These are phyloP conservation scores for Campylorhamphus procurvoides DNA, from an alignment of 2,113 vertebrate species.

Conservation along the genomic window DNA sequence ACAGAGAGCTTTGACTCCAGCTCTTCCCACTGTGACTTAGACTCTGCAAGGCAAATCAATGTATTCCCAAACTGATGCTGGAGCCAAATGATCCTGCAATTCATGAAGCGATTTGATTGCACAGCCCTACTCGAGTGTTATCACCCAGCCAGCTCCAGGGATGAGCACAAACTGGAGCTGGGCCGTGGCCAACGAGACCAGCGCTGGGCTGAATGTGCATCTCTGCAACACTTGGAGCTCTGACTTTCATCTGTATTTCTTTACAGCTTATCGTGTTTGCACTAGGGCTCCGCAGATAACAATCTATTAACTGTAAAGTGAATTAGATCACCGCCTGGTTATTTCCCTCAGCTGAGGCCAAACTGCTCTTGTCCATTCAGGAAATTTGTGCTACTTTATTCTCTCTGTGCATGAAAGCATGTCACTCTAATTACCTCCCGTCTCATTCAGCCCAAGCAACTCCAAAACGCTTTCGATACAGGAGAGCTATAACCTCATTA, in stretches of 20 bases:
- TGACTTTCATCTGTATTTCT: constrained; percentile 38
- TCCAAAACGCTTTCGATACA: background rate
- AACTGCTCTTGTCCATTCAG: constrained; percentile 46
- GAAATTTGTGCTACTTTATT: constrained; percentile 61
- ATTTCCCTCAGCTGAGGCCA: constrained; percentile 58
- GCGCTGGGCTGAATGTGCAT: background rate
- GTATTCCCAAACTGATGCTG: background rate
- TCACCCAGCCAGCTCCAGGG: background rate
- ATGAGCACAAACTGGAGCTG: background rate
- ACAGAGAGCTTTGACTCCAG: background rate
- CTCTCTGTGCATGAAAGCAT: constrained; percentile 48
- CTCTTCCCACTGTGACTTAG: background rate
- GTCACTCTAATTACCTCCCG: constrained; percentile 40
- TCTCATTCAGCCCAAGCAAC: background rate
- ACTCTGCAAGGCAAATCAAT: background rate
- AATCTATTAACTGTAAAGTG: constrained; percentile 62
- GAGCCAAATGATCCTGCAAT: background rate
- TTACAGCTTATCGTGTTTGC: constrained; percentile 43
- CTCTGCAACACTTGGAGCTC: background rate
- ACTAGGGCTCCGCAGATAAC: constrained; percentile 13
- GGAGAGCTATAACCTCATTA: constrained; percentile 63
- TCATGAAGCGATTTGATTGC: background rate
- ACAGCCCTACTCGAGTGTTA: background rate
- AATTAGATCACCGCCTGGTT: constrained; percentile 58
- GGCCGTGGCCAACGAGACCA: background rate